Base-by-base conservation (phyloP, 2,113 vertebrate species). In the Galbula dea region DNA sequence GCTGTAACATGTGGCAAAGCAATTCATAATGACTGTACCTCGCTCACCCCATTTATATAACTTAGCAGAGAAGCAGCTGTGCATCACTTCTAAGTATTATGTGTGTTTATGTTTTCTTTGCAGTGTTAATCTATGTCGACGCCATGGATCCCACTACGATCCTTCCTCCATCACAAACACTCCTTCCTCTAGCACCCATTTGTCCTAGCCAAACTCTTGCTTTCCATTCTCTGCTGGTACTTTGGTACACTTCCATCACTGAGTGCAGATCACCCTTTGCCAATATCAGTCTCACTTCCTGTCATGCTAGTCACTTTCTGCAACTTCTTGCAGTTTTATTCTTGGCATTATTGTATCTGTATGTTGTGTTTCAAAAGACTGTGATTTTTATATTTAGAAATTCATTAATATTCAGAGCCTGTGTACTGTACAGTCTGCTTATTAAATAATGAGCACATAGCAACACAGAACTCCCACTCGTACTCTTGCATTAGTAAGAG, bases 371-470 rank as follows among this genome's bases (percentile, higher is more conserved):
- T 82, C 61, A 83, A 94, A 86, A 74, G 12, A 86, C 88, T 89
- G 41, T 49, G 52, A 75, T 63, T 59, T 69, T 89, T 95, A 84
- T 84, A 79, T 93, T 97, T 91, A 95, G 91, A 93, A 96, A 93
- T 55, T 73, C 58, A 95, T 97, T 94, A 89, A 91, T 94, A 96
- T 96, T 83, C 95, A 89, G 48, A 77, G 15, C 20, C 39, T 89
- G 54, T 88, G 72, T 93, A 92, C 46, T 59, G 57, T 83, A 84
- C 48, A 82, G 78, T 23, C 30, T 82, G 18, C 46, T 95, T 95
- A 95, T 95, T 95, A 95, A 96, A 92, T 96, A 96, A 96, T 92
- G 55, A 96, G 65, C 43, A 58, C 72, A 75, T 29, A 81, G 82
- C 39, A 93, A 43, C 6, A 23, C 89, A 94, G 71, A 93, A 92